Base-by-base conservation (phyloP, 2,888 invertebrate genomes). In the Ashinkailepas kermadecensis region DNA sequence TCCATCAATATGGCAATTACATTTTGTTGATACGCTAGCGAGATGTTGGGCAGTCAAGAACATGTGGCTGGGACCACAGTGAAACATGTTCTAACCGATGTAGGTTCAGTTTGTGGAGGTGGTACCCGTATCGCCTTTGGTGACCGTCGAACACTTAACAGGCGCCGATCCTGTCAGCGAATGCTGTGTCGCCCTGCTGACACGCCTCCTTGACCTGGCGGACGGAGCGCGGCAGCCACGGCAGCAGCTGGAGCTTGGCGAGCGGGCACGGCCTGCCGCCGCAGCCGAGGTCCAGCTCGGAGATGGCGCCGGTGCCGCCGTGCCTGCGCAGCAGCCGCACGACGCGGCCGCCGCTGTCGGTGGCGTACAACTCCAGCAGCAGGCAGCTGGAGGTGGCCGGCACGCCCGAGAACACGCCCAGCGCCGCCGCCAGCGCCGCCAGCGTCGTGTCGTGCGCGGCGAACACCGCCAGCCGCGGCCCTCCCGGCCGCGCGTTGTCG, bases 351-450 rank as follows among this genome's bases (percentile, higher is more conserved):
- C 54, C 74, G 21, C 15, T 23, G 74, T 12, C 12, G 23, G 18
- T 23, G 10, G 56, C 56, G 74, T 18, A 39, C 74, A 56, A 6
- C 56, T 74, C 74, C 54, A 74, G 54, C 54, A 74, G 74, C 54
- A 74, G 74, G 18, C 74, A 74, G 74, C 74, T 74, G 74, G 74
- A 74, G 56, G 74, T 74, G 21, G 74, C 54, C 74, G 56, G 74
- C 21, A 23, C 23, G 21, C 21, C 74, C 39, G 18, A 18, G 56
- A 56, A 74, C 18, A 74, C 21, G 56, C 74, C 56, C 21, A 74
- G 74, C 21, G 74, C 54, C 74, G 74, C 54, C 74, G 54, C 74
- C 74, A 74, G 74, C 21, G 74, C 18, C 10, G 74, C 74, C 74
- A 74, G 56, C 21, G 74, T 74, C 10, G 74, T 56, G 74, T 74